Base-by-base conservation (phyloP, 2,888 invertebrate genomes). In the Slavum lentiscoides region DNA sequence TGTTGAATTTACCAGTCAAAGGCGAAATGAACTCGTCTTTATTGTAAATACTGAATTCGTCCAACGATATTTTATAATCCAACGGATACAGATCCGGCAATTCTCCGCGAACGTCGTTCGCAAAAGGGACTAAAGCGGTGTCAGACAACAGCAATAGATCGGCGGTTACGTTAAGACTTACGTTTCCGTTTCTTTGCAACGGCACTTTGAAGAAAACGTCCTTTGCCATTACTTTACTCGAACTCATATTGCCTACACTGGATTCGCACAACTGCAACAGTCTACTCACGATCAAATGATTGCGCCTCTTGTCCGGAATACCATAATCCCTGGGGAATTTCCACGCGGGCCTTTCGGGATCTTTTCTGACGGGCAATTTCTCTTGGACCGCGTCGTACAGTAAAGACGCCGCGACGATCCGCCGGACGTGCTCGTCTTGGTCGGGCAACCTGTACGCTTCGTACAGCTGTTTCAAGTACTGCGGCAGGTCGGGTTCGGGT, bases 341-440 rank as follows among this genome's bases (percentile, higher is more conserved):
- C 86, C 89, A 92, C 37, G 91, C 91, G 13, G 94, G 93, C 84
- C 93, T 90, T 43, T 87, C 86, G 2, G 90, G 89, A 85, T 94
- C 91, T 85, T 91, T 91, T 4, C 90, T 87, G 86, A 91, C 93
- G 0, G 94, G 93, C 69, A 96, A 86, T 85, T 92, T 92, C 82
- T 91, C 88, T 86, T 94, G 93, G 85, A 93, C 90, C 30, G 93
- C 91, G 87, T 96, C 95, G 87, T 91, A 92, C 49, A 93, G 87
- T 85, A 91, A 68, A 3, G 84, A 84, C 37, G 83, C 82, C 30
- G n/a, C 43, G 21, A 80, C 58, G 7, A 72, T 64, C 84, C 90
- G 90, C 83, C 90, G 89, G 7, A 93, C 89, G 85, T 89, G 88
- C 84, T 88, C 88, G 86, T 92, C 74, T 67, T 82, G 73, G 55